Evolutionary conservation across 2,113 vertebrate species (phyloP), one percentile per base, ranked within the genome.

Genomic region (Pygathrix nemaeus): DNA sequence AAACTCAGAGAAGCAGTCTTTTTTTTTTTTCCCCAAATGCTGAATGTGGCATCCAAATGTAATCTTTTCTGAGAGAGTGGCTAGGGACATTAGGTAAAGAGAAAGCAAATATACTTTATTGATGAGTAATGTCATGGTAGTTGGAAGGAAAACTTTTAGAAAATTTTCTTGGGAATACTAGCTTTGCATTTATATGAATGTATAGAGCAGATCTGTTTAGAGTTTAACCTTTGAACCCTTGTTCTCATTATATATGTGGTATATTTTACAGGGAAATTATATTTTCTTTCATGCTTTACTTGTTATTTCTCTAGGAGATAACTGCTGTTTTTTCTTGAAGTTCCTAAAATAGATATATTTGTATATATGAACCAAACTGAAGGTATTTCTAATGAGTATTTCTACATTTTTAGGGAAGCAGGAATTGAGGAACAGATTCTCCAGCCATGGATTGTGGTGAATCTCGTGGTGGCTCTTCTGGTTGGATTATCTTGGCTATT

Each of bases 401-500:
- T 90, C 61, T 94, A 0, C 85, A 12, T 96, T 86, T 84, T 35
- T 80, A 99, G 99, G 99, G 98, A 81, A 1, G 97, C 99, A 16
- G 99, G 99, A 64, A 98, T 97, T 5, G 99, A 99, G 97, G 98
- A 98, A 76, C 99, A 99, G 94, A 98, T 99, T 93, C 99, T 99
- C 83, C 98, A 99, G 96, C 99, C 99, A 0, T 99, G 99, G 99
- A 98, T 99, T 90, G 99, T 99, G 61, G 98, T 99, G 88, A 99
- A 99, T 98, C 99, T 99, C 50, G 99, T 99, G 90, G 99, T 99
- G 92, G 99, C 99, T 9, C 97, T 99, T 97, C 98, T 99, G 88
- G 99, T 99, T 95, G 99, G 99, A 23, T 94, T 99, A 93, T 99
- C 99, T 94, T 99, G 99, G 99, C 98, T 99, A 88, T 99, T 99